phyloP scores from a whole-genome alignment of 2,888 invertebrate species.

The Chrysotoxum bicinctum region DNA sequence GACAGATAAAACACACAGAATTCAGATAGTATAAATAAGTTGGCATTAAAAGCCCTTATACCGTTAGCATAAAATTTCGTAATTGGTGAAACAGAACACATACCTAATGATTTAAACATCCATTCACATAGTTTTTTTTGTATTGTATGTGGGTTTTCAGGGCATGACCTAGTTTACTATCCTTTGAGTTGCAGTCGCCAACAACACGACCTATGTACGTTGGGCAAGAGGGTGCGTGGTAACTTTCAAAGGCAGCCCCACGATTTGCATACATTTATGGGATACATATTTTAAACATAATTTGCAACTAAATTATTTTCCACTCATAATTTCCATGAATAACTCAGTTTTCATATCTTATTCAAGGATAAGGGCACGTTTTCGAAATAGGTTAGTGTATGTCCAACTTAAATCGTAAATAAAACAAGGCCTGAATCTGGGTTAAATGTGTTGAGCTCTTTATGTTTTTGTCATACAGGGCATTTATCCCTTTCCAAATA shows the following conservation, averaged over 20 bases:
- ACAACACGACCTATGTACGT: conserved; percentile 16
- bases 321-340: conserved; percentile 36
- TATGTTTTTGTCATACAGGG: conserved; percentile 25
- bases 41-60: not conserved
- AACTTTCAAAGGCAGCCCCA: conserved; percentile 26
- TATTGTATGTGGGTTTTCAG: conserved; percentile 54
- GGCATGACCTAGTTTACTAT: conserved; percentile 67
- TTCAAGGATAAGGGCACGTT: conserved; percentile 46
- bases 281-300: conserved; percentile 43
- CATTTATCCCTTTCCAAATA: conserved; percentile 17
- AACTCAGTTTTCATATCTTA: not conserved
- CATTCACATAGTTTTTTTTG: conserved; percentile 2
- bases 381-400: conserved; percentile 37
- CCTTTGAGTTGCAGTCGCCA: conserved; percentile 54
- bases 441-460: conserved; percentile 55
- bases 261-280: not conserved
- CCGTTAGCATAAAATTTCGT: not conserved
- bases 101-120: conserved; percentile 7
- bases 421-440: conserved; percentile 31
- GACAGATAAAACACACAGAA: not conserved
- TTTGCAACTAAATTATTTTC: conserved; percentile 17
- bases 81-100: conserved; percentile 13
- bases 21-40: not conserved
- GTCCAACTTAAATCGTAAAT: conserved; percentile 19
- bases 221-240: conserved; percentile 8